Evolutionary conservation across 2,888 invertebrate species (phyloP), one percentile per base, ranked within the genome.

Genomic region (Tiliacea aurago): DNA sequence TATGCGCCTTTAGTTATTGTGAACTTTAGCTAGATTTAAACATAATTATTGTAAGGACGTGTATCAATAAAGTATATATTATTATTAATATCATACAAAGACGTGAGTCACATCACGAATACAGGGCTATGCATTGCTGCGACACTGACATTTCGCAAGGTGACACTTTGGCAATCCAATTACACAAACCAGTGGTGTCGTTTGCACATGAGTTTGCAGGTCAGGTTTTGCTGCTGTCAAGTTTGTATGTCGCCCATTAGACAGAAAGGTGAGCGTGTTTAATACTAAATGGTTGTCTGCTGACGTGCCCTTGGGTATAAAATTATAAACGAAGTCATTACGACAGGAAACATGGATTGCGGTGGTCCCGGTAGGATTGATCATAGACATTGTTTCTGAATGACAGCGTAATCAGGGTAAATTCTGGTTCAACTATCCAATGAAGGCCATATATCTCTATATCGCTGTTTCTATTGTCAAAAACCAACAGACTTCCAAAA

Each of bases 91-190:
- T 23, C n/a, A 11, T 47, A 15, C 23, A 28, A 47, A 76, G 45
- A 65, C 9, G n/a, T 75, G 65, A 74, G 28, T 80, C 68, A 72
- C 28, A 37, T 28, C 6, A 53, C 56, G 37, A 75, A 61, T 70
- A 47, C 49, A 66, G 59, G 59, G 61, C 20, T 58, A 53, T 69
- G 62, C 66, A 63, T 61, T 56, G 13, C 68, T 55, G n/a, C 58
- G 69, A 66, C 76, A 76, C 72, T 81, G 80, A 69, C 72, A 80
- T 80, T 81, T 72, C 55, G n/a, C 68, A 81, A 71, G 56, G 58
- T 69, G 77, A 80, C 72, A 76, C 81, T 72, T 80, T 70, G 69
- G 33, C 72, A 76, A 63, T 76, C 62, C 81, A 76, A 81, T 80
- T 80, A 76, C 77, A 72, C 55, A 76, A 70, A 76, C 81, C 80